Conservation (phyloP, 2,113 vertebrate genomes). For the Donacobius atricapilla region DNA sequence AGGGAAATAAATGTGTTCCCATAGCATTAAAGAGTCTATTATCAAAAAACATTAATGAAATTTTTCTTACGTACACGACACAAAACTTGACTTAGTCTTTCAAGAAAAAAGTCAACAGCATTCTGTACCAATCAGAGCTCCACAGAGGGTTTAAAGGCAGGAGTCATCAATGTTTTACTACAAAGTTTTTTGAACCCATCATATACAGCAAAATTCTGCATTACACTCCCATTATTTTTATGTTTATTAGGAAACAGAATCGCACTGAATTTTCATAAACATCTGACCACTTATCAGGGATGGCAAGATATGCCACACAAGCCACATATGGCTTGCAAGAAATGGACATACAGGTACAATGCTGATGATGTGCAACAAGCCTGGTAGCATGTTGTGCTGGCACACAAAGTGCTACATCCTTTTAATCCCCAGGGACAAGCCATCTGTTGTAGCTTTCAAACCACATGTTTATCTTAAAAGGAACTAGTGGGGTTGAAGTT, state of each 20-base stretch:
- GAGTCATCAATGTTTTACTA: neutral
- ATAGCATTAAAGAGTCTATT: neutral
- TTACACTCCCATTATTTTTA: neutral
- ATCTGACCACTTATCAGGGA: neutral
- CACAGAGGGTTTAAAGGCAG: neutral
- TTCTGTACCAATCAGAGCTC: neutral
- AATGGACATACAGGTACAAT: neutral
- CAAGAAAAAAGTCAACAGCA: neutral
- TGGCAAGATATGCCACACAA: neutral
- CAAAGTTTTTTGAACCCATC: neutral
- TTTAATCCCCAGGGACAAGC: neutral
- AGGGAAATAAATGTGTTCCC: neutral
- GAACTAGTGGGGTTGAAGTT: neutral
- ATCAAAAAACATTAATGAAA: neutral
- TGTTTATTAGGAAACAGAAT: neutral
- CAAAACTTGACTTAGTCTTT: neutral
- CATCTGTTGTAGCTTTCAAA: neutral
- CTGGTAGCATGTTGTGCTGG: neutral
- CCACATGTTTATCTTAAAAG: neutral
- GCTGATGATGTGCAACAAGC: neutral
- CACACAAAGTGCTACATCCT: neutral
- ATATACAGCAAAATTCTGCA: neutral
- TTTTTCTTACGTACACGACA: neutral
- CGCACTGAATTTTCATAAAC: neutral
- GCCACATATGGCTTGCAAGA: neutral